Percentiles rank a stretch among this genome's conserved stretches.
These are phyloP conservation scores for Calcarius lapponicus DNA, from an alignment of 2,797 vertebrate species.

Conservation along the genomic window DNA sequence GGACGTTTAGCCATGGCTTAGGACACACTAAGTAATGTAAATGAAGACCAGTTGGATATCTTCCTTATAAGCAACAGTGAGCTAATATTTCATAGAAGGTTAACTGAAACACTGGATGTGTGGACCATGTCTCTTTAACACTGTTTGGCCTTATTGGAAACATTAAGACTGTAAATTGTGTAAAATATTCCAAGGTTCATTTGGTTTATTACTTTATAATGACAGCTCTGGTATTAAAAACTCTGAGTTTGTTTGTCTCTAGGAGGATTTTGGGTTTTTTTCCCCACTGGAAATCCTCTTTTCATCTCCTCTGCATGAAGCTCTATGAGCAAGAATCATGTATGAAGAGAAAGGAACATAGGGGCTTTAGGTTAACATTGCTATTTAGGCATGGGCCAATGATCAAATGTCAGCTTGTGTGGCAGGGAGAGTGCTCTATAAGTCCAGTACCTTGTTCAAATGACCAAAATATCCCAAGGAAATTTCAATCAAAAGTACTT, in stretches of 20 bases:
- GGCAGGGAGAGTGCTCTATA: neutral
- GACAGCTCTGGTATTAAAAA: neutral
- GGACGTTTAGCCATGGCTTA: neutral
- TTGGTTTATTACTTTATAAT: slow-evolving; percentile 4
- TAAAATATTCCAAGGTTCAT: slow-evolving; percentile 26
- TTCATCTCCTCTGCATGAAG: neutral
- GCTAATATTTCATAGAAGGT: slow-evolving; percentile 16
- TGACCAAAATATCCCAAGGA: neutral
- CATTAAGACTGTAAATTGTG: neutral
- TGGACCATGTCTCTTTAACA: neutral
- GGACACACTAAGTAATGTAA: neutral
- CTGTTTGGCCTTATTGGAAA: neutral
- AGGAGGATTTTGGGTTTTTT: neutral
- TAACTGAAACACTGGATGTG: neutral
- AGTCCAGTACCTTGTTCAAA: neutral
- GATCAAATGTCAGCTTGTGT: slow-evolving; percentile 22
- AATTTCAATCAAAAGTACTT: neutral
- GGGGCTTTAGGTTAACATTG: neutral
- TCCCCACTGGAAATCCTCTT: neutral
- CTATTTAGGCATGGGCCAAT: neutral
- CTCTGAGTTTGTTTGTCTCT: neutral
- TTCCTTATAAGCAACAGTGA: slow-evolving; percentile 18
- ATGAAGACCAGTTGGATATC: neutral
- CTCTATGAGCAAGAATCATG: slow-evolving; percentile 24
- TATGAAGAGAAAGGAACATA: slow-evolving; percentile 32